Evolutionary conservation across 2,797 vertebrate species (phyloP).

Genomic region (Leuciscus waleckii): DNA sequence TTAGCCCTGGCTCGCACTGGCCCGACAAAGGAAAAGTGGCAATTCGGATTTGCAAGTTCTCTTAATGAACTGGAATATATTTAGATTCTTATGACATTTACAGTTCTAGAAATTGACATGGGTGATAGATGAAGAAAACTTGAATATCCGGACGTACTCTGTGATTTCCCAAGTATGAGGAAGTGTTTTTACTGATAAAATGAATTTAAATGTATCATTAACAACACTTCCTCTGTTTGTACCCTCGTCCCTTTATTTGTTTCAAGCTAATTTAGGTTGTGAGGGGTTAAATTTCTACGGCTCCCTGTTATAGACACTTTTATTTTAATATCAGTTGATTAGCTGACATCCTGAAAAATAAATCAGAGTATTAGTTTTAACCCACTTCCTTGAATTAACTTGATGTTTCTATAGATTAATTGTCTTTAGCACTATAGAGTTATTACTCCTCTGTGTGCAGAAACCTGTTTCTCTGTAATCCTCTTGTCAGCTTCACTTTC

Average conservation of each 20-base stretch:
- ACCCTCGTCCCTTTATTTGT: neutral
- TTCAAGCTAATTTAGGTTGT: neutral
- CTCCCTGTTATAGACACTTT: neutral
- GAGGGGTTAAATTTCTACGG: neutral
- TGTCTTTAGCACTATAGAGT: slow-evolving; percentile 45
- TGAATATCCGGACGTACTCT: neutral
- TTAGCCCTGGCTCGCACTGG: too few relatives aligned
- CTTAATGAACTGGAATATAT: too few relatives aligned
- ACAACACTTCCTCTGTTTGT: neutral
- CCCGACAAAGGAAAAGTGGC: too few relatives aligned
- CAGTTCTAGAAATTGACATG: neutral
- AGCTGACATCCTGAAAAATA: too few relatives aligned
- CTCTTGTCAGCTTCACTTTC: slow-evolving; percentile 49
- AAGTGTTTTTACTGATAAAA: neutral
- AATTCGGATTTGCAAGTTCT: too few relatives aligned
- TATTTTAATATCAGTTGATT: too few relatives aligned
- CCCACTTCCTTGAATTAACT: neutral
- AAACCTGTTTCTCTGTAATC: slow-evolving; percentile 56
- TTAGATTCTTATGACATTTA: neutral
- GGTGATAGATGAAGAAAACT: neutral
- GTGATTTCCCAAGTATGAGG: neutral
- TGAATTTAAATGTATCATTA: neutral
- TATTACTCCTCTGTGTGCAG: slow-evolving; percentile 34
- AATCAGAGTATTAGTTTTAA: too few relatives aligned
- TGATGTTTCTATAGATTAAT: neutral